Evolutionary conservation across 2,113 vertebrate species (phyloP).

Genomic region (Mormoops blainvillei): DNA sequence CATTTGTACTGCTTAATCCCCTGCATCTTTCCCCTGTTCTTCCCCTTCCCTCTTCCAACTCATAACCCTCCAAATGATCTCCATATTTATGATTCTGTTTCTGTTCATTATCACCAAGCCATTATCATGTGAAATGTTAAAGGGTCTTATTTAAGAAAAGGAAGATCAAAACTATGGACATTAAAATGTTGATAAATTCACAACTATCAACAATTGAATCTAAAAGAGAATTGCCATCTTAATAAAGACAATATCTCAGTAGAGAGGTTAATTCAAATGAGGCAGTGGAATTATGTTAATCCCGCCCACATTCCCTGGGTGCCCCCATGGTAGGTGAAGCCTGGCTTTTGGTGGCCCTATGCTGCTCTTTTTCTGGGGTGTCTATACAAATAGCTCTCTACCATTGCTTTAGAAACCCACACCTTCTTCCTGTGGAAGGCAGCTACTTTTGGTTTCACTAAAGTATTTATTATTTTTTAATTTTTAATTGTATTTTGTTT

Average conservation of each 20-base stretch:
- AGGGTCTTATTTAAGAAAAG: no score
- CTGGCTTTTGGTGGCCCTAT: not conserved
- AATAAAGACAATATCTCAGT: not conserved
- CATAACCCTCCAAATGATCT: no score
- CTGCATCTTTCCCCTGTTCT: no score
- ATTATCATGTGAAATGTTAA: no score
- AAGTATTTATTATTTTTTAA: not conserved
- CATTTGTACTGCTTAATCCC: no score
- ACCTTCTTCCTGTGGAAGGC: not conserved
- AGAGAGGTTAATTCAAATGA: not conserved
- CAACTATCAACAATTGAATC: no score
- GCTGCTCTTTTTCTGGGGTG: not conserved
- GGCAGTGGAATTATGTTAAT: not conserved
- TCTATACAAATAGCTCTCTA: not conserved
- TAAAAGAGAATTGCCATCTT: not conserved
- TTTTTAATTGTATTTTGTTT: no score
- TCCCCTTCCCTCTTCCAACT: no score
- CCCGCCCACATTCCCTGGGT: accelerated
- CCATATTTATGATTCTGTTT: no score
- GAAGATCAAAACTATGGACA: no score
- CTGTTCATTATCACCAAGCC: no score
- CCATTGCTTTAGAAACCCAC: not conserved
- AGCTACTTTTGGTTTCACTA: not conserved
- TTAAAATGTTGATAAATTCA: no score
- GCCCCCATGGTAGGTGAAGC: accelerated